Conservation (phyloP, 2,888 invertebrate genomes). For the Muschampia plurimacula region DNA sequence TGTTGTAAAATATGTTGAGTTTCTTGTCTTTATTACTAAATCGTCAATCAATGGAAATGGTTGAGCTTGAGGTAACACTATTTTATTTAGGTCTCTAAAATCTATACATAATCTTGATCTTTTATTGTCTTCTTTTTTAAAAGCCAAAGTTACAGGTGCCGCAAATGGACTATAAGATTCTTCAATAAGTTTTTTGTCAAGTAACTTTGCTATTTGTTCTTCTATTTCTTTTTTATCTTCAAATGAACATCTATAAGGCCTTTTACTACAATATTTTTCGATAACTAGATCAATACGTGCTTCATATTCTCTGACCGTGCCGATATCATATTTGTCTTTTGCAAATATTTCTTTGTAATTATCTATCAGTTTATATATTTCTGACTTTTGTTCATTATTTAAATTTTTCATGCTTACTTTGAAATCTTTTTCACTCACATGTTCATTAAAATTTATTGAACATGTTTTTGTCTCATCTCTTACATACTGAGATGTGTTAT, state of each 20-base stretch:
- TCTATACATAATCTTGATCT: conserved; percentile 32
- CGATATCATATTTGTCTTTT: conserved; percentile 42
- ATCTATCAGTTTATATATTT: conserved; percentile 15
- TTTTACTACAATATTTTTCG: conserved; percentile 23
- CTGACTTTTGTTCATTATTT: neutral
- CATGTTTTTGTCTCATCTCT: neutral
- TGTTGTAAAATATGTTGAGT: conserved; percentile 53
- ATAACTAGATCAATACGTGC: conserved; percentile 40
- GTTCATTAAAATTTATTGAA: conserved; percentile 35
- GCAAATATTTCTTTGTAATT: conserved; percentile 19
- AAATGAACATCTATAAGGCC: conserved; percentile 1
- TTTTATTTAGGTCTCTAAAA: conserved; percentile 35
- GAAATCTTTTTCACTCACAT: conserved; percentile 1
- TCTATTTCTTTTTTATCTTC: conserved; percentile 10
- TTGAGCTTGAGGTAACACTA: conserved; percentile 39
- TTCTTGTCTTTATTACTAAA: conserved; percentile 51
- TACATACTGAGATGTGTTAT: too few species aligned
- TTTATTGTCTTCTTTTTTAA: conserved; percentile 34
- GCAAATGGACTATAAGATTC: conserved; percentile 36
- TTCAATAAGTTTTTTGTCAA: conserved; percentile 28
- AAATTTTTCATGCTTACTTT: conserved; percentile 1
- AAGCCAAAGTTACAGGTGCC: conserved; percentile 40
- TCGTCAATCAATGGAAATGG: conserved; percentile 55
- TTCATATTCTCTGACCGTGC: conserved; percentile 40
- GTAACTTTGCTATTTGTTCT: neutral